Evolutionary conservation across 2,113 vertebrate species (phyloP).

Genomic region (Chloropsis cyanopogon): DNA sequence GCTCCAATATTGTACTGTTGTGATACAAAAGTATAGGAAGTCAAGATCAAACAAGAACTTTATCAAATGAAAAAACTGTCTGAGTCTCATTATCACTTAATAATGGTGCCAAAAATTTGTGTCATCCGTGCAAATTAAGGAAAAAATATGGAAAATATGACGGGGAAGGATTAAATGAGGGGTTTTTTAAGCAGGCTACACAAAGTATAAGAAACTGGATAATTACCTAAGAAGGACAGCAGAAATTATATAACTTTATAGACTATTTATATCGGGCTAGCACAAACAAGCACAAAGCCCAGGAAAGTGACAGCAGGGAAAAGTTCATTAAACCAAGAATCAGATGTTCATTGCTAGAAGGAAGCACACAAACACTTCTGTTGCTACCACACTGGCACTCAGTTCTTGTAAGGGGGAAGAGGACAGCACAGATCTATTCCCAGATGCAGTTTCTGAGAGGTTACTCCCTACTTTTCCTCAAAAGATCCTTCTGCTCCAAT

Average conservation of each 20-base stretch:
- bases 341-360: not conserved
- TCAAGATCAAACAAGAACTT: constrained; percentile 47
- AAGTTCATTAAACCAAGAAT: not conserved
- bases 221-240: constrained; percentile 10
- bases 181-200: not conserved
- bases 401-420: not conserved
- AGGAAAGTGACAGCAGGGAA: not conserved
- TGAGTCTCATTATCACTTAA: constrained; percentile 54
- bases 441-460: not conserved
- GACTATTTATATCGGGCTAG: not conserved
- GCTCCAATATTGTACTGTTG: not conserved
- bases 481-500: not conserved
- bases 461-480: not conserved
- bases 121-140: constrained; percentile 8
- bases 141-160: not conserved
- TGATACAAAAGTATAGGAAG: not conserved
- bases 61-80: constrained; percentile 26
- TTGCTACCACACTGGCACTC: not conserved
- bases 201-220: not conserved
- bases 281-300: not conserved
- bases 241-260: constrained; percentile 13
- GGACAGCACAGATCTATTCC: not conserved
- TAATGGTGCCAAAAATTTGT: constrained; percentile 41
- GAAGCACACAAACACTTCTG: not conserved
- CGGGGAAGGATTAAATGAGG: not conserved